These are phyloP conservation scores for Tromatobia lineatoria DNA, from an alignment of 2,888 invertebrate species.

Conservation along the genomic window DNA sequence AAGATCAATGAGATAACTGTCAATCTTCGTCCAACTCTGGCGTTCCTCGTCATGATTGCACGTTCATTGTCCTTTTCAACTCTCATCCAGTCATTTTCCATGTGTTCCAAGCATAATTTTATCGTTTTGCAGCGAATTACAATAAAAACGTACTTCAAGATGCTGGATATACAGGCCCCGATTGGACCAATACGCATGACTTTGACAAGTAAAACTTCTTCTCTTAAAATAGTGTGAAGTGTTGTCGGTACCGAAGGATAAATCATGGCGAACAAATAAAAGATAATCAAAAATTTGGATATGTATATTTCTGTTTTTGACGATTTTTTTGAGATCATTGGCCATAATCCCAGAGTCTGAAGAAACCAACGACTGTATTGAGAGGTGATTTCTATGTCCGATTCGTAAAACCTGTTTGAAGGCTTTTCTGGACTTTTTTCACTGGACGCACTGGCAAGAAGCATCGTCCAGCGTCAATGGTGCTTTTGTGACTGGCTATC, in stretches of 20 bases:
- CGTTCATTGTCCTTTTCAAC: background rate
- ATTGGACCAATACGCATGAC: constrained; percentile 1
- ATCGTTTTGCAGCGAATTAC: too few species aligned
- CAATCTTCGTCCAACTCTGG: constrained; percentile 56
- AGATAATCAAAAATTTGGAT: constrained; percentile 11
- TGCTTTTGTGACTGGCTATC: background rate
- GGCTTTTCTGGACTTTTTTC: background rate
- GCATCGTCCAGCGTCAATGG: background rate
- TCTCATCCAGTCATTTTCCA: too few species aligned
- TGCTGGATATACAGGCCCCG: too few species aligned
- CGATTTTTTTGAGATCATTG: constrained; percentile 47
- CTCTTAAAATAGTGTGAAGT: constrained; percentile 36
- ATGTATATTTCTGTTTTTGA: constrained; percentile 22
- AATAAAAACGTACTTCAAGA: too few species aligned
- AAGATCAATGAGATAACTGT: background rate
- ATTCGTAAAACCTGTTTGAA: constrained; percentile 3
- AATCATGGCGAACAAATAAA: constrained; percentile 11
- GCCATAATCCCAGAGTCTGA: constrained; percentile 55
- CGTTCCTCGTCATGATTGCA: background rate
- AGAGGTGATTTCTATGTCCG: constrained; percentile 22
- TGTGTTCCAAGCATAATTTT: too few species aligned
- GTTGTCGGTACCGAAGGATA: constrained; percentile 43
- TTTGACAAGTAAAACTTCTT: constrained; percentile 27
- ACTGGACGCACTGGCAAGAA: background rate
- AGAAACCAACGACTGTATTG: constrained; percentile 54